A percentile compares a stretch with the other conserved stretches of the same genome.
These are phyloP conservation scores for Antitype chi DNA, from an alignment of 2,888 invertebrate species.

Conservation along the genomic window DNA sequence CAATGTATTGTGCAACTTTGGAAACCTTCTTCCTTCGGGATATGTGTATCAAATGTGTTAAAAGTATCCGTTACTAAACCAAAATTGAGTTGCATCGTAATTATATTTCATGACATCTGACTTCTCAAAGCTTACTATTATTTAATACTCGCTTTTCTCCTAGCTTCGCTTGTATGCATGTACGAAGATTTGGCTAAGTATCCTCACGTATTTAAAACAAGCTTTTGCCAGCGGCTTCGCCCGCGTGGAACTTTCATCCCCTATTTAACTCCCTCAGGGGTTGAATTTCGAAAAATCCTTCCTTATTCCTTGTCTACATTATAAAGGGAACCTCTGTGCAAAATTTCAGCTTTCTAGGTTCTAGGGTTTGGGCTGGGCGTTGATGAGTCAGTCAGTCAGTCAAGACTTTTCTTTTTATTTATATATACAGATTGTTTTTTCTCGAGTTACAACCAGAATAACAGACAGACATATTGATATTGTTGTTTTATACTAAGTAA, in stretches of 20 bases:
- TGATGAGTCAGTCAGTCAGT: too few relatives aligned
- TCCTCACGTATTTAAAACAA: not conserved
- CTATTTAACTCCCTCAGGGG: too few relatives aligned
- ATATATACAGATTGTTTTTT: too few relatives aligned
- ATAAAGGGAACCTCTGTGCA: too few relatives aligned
- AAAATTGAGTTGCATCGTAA: not conserved
- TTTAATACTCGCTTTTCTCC: not conserved
- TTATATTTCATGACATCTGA: not conserved
- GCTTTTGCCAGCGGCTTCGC: too few relatives aligned
- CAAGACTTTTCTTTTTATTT: too few relatives aligned
- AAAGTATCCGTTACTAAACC: not conserved
- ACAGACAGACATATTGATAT: not conserved
- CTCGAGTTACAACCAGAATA: not conserved
- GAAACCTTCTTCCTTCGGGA: not conserved
- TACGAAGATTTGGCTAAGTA: not conserved
- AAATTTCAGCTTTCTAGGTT: too few relatives aligned
- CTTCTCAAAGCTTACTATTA: not conserved
- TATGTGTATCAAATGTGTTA: slow-evolving; percentile 2
- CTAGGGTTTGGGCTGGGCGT: too few relatives aligned
- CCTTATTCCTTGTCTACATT: too few relatives aligned
- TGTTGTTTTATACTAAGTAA: not conserved
- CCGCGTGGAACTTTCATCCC: too few relatives aligned
- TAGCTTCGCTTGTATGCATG: accelerated
- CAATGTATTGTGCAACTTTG: slow-evolving; percentile 6
- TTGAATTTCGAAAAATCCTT: too few relatives aligned